Base-by-base conservation (phyloP, 2,888 invertebrate species). In the Acanthosepion esculentum region DNA sequence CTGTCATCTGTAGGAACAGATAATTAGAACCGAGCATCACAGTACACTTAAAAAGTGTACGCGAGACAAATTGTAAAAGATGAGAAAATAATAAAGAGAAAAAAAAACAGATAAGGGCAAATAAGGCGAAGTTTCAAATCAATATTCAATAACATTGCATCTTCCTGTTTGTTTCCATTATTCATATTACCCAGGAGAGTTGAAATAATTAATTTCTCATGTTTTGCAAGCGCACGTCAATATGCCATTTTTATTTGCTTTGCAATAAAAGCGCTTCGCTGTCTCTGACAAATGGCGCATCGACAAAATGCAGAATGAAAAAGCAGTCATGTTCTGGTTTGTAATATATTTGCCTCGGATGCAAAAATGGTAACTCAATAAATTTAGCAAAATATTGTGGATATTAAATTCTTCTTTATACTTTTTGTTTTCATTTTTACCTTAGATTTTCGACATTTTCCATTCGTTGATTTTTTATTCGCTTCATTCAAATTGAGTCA, bases 171-270 rank as follows among this genome's bases (percentile, higher is more conserved):
- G 33, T 78, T 78, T 78, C 78, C 78, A 78, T 78, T 78, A 78
- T 78, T 78, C 78, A 78, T 78, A 78, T n/a, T n/a, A 10, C 78
- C n/a, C 15, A 78, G 23, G n/a, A 78, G 15, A 2, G 12, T 33
- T n/a, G 78, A 78, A 78, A 78, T 78, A 78, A 78, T 78, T 78
- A n/a, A 78, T 78, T 78, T n/a, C n/a, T 78, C n/a, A 18, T 78
- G n/a, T 78, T 78, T 20, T 78, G 78, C 78, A 33, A 78, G 33
- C n/a, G 78, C 78, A 78, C 78, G 78, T 78, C 33, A 78, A 78
- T 78, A 78, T 78, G 78, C 78, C n/a, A 78, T 78, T 78, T 78
- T n/a, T 18, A 78, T 33, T 15, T 78, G 78, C 12, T 23, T 15
- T 78, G n/a, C n/a, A 78, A 78, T 78, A 33, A 78, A 78, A 15